phyloP scores from a whole-genome alignment of 2,797 vertebrate species.

The Neosilurus hyrtlii region DNA sequence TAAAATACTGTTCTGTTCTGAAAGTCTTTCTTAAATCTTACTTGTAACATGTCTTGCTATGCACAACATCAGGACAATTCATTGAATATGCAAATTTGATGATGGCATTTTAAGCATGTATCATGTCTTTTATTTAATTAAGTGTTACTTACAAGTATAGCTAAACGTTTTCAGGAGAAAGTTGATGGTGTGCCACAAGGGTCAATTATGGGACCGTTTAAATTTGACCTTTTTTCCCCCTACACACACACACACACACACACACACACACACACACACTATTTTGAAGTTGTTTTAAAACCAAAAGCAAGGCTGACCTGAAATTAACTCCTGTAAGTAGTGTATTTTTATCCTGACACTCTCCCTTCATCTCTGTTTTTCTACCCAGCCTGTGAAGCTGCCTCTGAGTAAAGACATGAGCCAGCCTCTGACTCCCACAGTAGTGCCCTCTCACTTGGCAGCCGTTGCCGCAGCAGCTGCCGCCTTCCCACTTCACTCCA shows the following conservation, averaged over 20 bases:
- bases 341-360: neutral
- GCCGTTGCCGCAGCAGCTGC: slow-evolving; percentile 82
- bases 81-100: neutral
- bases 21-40: neutral
- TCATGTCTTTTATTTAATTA: no score
- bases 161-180: neutral
- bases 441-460: slow-evolving; percentile 83
- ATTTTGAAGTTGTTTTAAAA: neutral
- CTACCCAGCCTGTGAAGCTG: slow-evolving; percentile 78
- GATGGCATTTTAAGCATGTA: neutral
- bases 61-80: neutral
- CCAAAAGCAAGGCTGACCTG: neutral
- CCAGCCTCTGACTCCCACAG: slow-evolving; percentile 80
- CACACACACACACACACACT: no score
- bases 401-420: slow-evolving; percentile 85
- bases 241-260: no score
- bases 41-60: neutral
- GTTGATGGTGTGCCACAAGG: slow-evolving; percentile 15
- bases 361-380: neutral
- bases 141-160: no score
- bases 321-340: neutral
- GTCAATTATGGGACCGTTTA: slow-evolving; percentile 1
- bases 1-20: neutral
- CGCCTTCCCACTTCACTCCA: slow-evolving; percentile 82
- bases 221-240: neutral